Base-by-base conservation (phyloP, 2,888 invertebrate species). In the Hemithea aestivaria region DNA sequence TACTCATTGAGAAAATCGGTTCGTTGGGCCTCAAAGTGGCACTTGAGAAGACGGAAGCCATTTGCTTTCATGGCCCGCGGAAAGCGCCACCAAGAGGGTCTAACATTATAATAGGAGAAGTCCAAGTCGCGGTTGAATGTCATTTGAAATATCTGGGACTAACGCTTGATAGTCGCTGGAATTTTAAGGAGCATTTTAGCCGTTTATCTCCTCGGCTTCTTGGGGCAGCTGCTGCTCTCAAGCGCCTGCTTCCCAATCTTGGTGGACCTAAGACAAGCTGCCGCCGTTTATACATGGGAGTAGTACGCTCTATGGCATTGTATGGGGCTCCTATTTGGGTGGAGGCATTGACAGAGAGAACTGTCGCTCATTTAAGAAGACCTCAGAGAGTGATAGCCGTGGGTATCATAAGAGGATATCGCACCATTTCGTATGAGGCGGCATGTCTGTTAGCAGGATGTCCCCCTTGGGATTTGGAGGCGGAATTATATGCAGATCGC, bases 91-190 rank as follows among this genome's bases (percentile, higher is more conserved):
- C 16, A 4, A 16, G 16, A 16, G 16, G 16, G 3, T 16, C 16
- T 4, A 4, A 16, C 16, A 16, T 16, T 16, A 16, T 2, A 16
- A 16, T 16, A 16, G 16, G 16, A 16, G 16, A 16, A 16, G 16
- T 16, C 16, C 2, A 16, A 4, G 16, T 16, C 16, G 16, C 16
- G 16, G 40, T 51, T 2, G 10, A 7, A 26, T 4, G 38, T 2
- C 8, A 34, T 1, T 25, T 45, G n/a, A 33, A 45, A 10, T 43
- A 49, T 5, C 34, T 51, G 10, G 48, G 48, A 0, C 43, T 51
- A 4, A 5, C 35, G 0, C 23, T 47, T n/a, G 46, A 52, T 8
- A 27, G 16, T 5, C 16, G 40, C 1, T 46, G 41, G 46, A 23
- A 10, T 7, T 50, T 49, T 8, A 4, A n/a, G 1, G 20, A 12